Conservation (phyloP, 2,888 invertebrate genomes). For the Endotricha flammealis region DNA sequence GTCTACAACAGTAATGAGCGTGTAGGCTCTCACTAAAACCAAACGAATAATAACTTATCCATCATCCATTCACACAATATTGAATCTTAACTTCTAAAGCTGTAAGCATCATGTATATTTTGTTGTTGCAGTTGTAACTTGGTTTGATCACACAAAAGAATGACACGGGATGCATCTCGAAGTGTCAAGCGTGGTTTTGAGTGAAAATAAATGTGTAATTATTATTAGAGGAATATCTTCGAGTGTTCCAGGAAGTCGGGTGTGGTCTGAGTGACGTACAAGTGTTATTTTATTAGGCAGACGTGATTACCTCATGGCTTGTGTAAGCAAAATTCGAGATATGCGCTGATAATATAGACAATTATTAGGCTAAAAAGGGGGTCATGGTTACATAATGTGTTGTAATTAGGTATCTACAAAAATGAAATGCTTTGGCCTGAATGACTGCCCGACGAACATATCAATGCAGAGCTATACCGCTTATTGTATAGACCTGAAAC, state of each 20-base stretch:
- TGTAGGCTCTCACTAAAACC: constrained; percentile 54
- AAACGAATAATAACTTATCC: constrained; percentile 16
- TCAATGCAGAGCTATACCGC: too few species aligned
- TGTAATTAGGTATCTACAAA: too few species aligned
- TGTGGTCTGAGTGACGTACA: constrained; percentile 38
- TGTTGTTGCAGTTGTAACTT: constrained; percentile 20
- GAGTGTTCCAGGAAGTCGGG: constrained; percentile 51
- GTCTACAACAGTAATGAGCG: constrained; percentile 70
- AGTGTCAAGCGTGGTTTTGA: constrained; percentile 61
- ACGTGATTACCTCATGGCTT: constrained; percentile 21
- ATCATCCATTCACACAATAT: background rate
- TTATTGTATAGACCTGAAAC: too few species aligned
- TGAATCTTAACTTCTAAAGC: constrained; percentile 30
- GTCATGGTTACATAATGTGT: too few species aligned
- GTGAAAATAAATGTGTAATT: constrained; percentile 71
- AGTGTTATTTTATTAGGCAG: constrained; percentile 55
- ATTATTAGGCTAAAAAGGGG: background rate
- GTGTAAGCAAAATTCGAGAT: background rate
- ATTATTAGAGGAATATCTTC: constrained; percentile 53
- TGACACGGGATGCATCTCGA: constrained; percentile 68
- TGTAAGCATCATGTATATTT: constrained; percentile 13
- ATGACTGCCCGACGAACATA: too few species aligned
- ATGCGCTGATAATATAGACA: background rate
- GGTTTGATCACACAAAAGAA: constrained; percentile 44
- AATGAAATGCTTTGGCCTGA: too few species aligned